Evolutionary conservation across 2,113 vertebrate genomes (phyloP).

Genomic region (Epinephelus fuscoguttatus): DNA sequence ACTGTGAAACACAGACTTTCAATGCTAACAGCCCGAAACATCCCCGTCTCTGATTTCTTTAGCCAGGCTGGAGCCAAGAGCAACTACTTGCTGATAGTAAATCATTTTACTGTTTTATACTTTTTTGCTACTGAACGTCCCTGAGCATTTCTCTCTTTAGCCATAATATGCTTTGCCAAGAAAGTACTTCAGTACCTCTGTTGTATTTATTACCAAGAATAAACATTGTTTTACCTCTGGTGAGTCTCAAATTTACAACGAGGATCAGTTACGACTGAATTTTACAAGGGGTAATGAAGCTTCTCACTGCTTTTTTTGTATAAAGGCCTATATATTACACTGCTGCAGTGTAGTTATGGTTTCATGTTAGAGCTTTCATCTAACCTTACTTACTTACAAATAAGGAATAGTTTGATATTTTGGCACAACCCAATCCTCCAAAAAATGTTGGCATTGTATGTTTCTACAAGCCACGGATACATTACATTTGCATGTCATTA

Average conservation of each 20-base stretch:
- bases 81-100: slow-evolving; percentile 79
- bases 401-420: not conserved
- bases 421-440: too few relatives aligned
- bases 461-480: too few relatives aligned
- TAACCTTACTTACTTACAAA: not conserved
- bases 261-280: slow-evolving; percentile 35
- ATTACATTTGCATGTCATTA: too few relatives aligned
- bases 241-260: slow-evolving; percentile 53
- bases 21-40: slow-evolving; percentile 73
- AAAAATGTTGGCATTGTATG: too few relatives aligned
- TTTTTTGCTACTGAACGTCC: slow-evolving; percentile 74
- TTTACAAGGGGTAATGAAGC: slow-evolving; percentile 49
- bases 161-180: slow-evolving; percentile 42
- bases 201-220: slow-evolving; percentile 59
- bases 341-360: not conserved
- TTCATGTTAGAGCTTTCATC: slow-evolving; percentile 10
- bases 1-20: slow-evolving; percentile 62
- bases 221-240: slow-evolving; percentile 63
- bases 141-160: slow-evolving; percentile 54
- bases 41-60: slow-evolving; percentile 67
- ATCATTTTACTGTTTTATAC: slow-evolving; percentile 73
- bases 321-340: not conserved
- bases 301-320: slow-evolving; percentile 9
- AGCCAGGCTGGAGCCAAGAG: slow-evolving; percentile 71
- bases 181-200: slow-evolving; percentile 48